Conservation (phyloP, 2,797 vertebrate species). For the Heliangelus exortis region DNA sequence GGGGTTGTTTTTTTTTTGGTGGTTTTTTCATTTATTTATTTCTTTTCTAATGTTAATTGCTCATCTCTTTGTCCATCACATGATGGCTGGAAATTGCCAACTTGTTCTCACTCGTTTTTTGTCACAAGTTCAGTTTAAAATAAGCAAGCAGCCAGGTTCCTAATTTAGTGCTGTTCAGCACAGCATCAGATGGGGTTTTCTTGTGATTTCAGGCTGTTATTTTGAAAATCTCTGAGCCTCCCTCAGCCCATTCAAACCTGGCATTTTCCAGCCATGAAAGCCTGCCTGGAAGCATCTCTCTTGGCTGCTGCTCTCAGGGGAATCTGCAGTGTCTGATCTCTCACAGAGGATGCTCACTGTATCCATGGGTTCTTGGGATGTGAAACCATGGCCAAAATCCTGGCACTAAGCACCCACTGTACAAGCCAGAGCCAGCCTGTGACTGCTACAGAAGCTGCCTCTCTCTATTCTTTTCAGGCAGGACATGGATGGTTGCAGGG, state of each 20-base stretch:
- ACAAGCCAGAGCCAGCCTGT: slow-evolving; percentile 1
- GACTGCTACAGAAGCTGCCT: slow-evolving; percentile 29
- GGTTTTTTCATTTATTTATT: neutral
- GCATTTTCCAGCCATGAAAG: slow-evolving; percentile 3
- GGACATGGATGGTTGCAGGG: neutral
- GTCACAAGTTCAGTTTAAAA: slow-evolving; percentile 25
- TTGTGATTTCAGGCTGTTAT: neutral
- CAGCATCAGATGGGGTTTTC: neutral
- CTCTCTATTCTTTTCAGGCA: slow-evolving; percentile 1
- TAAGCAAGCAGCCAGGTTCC: neutral
- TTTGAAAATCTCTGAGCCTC: neutral
- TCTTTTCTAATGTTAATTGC: slow-evolving; percentile 62
- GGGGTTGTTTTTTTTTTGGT: neutral
- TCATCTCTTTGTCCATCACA: slow-evolving; percentile 48
- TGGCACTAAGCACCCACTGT: neutral
- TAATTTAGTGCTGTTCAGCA: neutral
- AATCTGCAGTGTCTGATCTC: neutral
- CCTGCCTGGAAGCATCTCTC: neutral
- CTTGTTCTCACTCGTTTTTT: slow-evolving; percentile 15
- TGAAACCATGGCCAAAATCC: neutral
- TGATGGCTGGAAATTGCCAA: slow-evolving; percentile 51
- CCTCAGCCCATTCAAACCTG: neutral
- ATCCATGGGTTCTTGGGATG: neutral
- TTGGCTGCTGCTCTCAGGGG: neutral
- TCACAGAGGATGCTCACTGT: rapidly evolving